These are phyloP conservation scores for Aphelocoma californica DNA, from an alignment of 2,797 vertebrate genomes.

Conservation along the genomic window DNA sequence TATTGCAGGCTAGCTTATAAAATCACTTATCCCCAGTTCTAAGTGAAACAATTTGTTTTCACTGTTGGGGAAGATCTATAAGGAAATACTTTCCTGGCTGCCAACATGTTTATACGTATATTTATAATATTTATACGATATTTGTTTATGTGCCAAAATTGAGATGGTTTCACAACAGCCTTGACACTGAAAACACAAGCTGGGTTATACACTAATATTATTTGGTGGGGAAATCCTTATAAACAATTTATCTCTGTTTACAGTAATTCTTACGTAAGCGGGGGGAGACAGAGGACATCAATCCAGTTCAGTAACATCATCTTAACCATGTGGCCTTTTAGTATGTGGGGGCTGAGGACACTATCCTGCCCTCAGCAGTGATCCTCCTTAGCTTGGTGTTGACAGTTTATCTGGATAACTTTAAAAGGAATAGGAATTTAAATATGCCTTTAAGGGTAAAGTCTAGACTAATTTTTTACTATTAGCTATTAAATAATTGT, in stretches of 20 bases:
- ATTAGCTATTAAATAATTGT: not conserved
- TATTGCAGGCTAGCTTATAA: not conserved
- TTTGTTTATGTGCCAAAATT: not conserved
- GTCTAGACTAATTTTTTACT: not conserved
- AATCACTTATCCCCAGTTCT: not conserved
- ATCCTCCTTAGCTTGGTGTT: not conserved
- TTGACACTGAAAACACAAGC: not conserved
- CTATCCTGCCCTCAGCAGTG: not conserved
- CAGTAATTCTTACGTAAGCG: not conserved
- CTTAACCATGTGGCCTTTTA: not conserved
- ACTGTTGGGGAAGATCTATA: not conserved
- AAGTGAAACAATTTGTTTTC: not conserved
- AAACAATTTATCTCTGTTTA: slow-evolving; percentile 46
- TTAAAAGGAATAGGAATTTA: not conserved
- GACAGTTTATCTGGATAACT: not conserved
- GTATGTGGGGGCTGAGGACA: not conserved
- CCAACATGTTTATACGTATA: not conserved
- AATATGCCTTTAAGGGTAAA: not conserved
- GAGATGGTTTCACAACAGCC: not conserved
- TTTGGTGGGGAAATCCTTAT: not conserved
- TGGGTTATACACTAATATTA: not conserved
- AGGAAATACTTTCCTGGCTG: not conserved
- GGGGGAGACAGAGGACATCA: not conserved
- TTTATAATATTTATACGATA: not conserved
- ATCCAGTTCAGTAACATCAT: not conserved